A percentile compares a stretch with the other conserved stretches of the same genome.
These are phyloP conservation scores for Crocidura indochinensis DNA, from an alignment of 2,797 vertebrate genomes.

Conservation along the genomic window DNA sequence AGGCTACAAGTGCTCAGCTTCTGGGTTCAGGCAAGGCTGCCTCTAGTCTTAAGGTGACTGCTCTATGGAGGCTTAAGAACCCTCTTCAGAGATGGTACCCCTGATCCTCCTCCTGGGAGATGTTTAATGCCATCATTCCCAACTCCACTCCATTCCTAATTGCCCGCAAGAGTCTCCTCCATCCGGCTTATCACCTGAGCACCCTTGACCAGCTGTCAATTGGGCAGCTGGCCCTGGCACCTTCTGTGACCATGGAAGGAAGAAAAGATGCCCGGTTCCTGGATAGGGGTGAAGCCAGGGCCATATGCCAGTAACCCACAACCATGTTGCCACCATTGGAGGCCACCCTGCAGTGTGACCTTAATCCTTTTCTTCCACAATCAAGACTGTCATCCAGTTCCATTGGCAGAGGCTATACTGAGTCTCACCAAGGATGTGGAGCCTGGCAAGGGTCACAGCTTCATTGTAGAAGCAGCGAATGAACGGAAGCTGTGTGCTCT, in stretches of 20 bases:
- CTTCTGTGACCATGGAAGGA: constrained; percentile 42
- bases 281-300: not conserved
- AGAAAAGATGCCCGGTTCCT: constrained; percentile 34
- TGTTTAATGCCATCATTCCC: not conserved
- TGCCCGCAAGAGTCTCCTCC: not conserved
- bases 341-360: not conserved
- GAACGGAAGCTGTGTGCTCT: not conserved
- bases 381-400: not conserved
- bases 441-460: constrained; percentile 59
- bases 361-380: not conserved
- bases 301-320: not conserved
- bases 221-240: not conserved
- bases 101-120: not conserved
- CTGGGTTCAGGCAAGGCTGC: not conserved
- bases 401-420: constrained; percentile 35
- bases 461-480: not conserved
- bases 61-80: not conserved
- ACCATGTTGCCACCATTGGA: not conserved
- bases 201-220: constrained; percentile 14
- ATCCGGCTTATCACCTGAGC: constrained; percentile 35
- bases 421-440: constrained; percentile 50
- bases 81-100: not conserved
- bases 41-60: not conserved
- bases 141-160: constrained; percentile 26
- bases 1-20: not conserved